Percentiles rank a stretch among this genome's conserved stretches.
phyloP scores from a whole-genome alignment of 2,888 invertebrate species.

The Lampropteryx suffumata region DNA sequence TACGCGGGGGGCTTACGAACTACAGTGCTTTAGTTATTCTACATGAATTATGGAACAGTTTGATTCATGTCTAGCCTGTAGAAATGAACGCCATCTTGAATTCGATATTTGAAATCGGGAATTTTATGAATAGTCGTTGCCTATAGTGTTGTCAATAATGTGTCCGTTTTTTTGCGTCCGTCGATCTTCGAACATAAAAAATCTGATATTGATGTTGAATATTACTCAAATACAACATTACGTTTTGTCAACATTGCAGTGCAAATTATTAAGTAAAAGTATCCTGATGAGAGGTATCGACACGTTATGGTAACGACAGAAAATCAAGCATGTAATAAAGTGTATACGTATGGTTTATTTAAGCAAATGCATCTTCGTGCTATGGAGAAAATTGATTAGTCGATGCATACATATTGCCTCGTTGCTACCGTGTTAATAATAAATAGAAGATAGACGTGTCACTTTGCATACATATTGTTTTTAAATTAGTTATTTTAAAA shows the following conservation, averaged over 20 bases:
- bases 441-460: conserved; percentile 36
- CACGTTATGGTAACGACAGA: conserved; percentile 29
- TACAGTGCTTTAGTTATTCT: conserved; percentile 62
- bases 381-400: conserved; percentile 48
- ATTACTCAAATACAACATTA: no score
- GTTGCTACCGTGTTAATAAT: conserved; percentile 44
- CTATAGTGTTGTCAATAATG: conserved; percentile 3
- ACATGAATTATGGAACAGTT: conserved; percentile 75
- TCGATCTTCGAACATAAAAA: background rate
- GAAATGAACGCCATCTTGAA: conserved; percentile 49
- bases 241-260: background rate
- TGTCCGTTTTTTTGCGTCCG: conserved; percentile 9
- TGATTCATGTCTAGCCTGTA: conserved; percentile 65
- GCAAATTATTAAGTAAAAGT: conserved; percentile 15
- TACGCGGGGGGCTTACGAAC: conserved; percentile 67
- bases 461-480: conserved; percentile 42
- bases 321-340: conserved; percentile 52
- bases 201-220: no score
- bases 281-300: conserved; percentile 40
- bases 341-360: conserved; percentile 55
- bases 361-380: conserved; percentile 51
- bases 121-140: conserved; percentile 38
- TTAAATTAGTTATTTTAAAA: conserved; percentile 28
- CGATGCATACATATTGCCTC: conserved; percentile 43
- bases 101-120: conserved; percentile 48